Evolutionary conservation across 2,888 invertebrate species (phyloP), one percentile per base, ranked within the genome.

Genomic region (Acleris laterana): DNA sequence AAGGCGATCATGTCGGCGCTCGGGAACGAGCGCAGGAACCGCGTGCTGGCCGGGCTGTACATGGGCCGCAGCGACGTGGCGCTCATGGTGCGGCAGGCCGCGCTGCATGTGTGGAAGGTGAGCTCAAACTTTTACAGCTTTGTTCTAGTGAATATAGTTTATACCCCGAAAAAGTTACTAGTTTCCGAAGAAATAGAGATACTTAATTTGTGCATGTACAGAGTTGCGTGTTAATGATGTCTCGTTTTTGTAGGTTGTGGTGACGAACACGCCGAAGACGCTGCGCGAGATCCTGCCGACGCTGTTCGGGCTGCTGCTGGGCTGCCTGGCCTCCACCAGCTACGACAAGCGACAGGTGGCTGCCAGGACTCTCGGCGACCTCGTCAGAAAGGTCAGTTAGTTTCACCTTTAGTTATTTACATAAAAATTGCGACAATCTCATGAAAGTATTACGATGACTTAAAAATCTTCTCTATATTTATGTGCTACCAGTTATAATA

Each of bases 61-160:
- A 99, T 99, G 98, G 98, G 99, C 3, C 94, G 99, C 63, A 98
- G 98, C 60, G 99, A 99, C 82, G 98, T 99, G 0, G 98, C 99
- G 3, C 93, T 99, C 59, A 97, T 98, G 96, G 99, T 99, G 25
- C 95, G 99, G 0, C 99, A 99, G 93, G 98, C 99, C 0, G 99
- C 99, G 9, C 94, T 99, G 64, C 99, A 99, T 86, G 99, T 99
- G 0, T 99, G 99, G 99, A 99, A 99, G 94, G 90, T 87, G n/a
- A 42, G 58, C 9, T 11, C 5, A 19, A n/a, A n/a, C n/a, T n/a
- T n/a, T n/a, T n/a, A n/a, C n/a, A n/a, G n/a, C n/a, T n/a, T 1
- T 1, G 20, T 20, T 20, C 1, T 1, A 20, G 20, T 20, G 20
- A 20, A 20, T 2, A 20, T 20, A 2, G 20, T 20, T 20, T 20